These are phyloP conservation scores for Aspidapion aeneum DNA, from an alignment of 2,888 invertebrate species.

Conservation along the genomic window DNA sequence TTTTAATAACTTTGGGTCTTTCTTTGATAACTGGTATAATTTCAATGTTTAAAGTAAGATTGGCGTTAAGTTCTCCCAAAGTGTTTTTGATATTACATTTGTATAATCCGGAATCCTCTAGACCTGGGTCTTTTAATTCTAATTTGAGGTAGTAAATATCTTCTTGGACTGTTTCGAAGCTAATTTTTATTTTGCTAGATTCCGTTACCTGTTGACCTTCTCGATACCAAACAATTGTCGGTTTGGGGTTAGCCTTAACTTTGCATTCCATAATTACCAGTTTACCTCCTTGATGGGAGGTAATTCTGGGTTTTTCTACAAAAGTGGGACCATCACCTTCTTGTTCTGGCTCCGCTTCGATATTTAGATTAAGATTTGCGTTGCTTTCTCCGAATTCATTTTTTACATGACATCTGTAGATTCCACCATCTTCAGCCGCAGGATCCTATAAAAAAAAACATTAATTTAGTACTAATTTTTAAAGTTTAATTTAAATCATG, in stretches of 20 bases:
- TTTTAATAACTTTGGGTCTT: slow-evolving; percentile 86
- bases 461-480: too few relatives aligned
- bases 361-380: slow-evolving; percentile 93
- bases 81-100: slow-evolving; percentile 97
- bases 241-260: slow-evolving; percentile 72
- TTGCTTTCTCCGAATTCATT: slow-evolving; percentile 97
- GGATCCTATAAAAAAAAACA: slow-evolving; percentile 70
- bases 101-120: slow-evolving; percentile 96
- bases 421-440: slow-evolving; percentile 76
- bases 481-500: not conserved
- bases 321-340: slow-evolving; percentile 94
- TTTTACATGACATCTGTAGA: slow-evolving; percentile 90
- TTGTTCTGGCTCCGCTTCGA: slow-evolving; percentile 93
- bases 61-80: slow-evolving; percentile 95
- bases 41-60: slow-evolving; percentile 96
- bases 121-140: slow-evolving; percentile 85
- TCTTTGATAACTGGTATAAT: slow-evolving; percentile 94
- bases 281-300: slow-evolving; percentile 79
- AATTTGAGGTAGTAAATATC: slow-evolving; percentile 85
- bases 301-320: slow-evolving; percentile 84
- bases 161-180: slow-evolving; percentile 67
- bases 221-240: slow-evolving; percentile 78
- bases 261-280: slow-evolving; percentile 85
- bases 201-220: slow-evolving; percentile 77
- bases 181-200: slow-evolving; percentile 76